Percentiles rank a stretch among this genome's conserved stretches.
These are phyloP conservation scores for Cavia aperea DNA, from an alignment of 2,113 vertebrate genomes.

Conservation along the genomic window DNA sequence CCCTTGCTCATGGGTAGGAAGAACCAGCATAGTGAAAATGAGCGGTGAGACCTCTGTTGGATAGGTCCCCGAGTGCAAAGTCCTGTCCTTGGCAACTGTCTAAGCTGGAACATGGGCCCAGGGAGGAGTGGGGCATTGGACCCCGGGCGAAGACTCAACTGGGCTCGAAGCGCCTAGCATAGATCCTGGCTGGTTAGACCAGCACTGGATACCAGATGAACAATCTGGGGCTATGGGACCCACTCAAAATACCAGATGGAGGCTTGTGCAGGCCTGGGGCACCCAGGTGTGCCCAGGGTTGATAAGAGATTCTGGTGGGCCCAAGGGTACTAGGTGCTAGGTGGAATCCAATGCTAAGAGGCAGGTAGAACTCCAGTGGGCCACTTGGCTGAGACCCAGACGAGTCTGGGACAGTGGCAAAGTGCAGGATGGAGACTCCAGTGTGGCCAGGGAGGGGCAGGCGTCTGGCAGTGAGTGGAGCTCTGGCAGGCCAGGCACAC, in stretches of 20 bases:
- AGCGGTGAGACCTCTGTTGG: not conserved
- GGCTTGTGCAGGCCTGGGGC: not conserved
- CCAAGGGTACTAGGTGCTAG: not conserved
- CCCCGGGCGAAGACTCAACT: not conserved
- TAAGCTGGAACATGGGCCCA: not conserved
- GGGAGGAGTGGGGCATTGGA: not conserved
- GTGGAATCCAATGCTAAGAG: not conserved
- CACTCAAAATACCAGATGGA: not conserved
- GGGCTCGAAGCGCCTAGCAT: not conserved
- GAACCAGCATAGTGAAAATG: no score
- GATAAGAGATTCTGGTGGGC: not conserved
- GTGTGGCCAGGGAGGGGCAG: not conserved
- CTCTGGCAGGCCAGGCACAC: not conserved
- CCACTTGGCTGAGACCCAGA: not conserved
- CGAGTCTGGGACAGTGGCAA: not conserved
- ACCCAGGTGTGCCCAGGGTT: not conserved
- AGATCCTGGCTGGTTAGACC: not conserved
- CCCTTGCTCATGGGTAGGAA: no score
- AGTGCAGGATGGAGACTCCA: not conserved
- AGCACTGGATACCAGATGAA: not conserved
- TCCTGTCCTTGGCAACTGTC: not conserved
- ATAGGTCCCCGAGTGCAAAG: not conserved
- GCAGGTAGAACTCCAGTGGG: not conserved
- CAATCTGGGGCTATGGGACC: not conserved
- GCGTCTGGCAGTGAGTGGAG: not conserved